phyloP scores from a whole-genome alignment of 2,113 vertebrate species.

The Thryonomys swinderianus region DNA sequence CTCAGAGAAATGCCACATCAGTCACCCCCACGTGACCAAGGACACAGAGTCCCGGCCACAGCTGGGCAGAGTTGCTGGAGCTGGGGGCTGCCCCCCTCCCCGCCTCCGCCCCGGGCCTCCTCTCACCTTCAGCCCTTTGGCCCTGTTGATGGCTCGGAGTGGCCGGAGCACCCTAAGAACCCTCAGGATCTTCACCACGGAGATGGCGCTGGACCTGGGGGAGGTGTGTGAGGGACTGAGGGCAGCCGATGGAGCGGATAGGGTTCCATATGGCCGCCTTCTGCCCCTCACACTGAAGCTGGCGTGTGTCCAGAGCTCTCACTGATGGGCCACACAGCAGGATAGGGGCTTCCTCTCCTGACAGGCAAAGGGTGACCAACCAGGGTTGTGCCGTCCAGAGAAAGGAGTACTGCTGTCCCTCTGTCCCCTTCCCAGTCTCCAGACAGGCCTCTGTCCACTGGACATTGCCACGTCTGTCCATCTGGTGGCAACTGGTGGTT shows the following conservation, averaged over 20 bases:
- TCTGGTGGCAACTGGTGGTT: background rate
- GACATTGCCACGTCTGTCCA: background rate
- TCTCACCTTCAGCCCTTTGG: conserved; percentile 97
- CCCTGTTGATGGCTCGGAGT: conserved; percentile 97
- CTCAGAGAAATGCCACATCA: fast-evolving
- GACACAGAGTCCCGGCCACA: background rate
- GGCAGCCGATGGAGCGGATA: background rate
- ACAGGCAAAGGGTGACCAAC: fast-evolving
- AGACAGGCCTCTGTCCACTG: background rate
- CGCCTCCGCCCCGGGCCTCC: fast-evolving
- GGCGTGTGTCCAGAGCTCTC: fast-evolving
- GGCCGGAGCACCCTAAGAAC: conserved; percentile 97
- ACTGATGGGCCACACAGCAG: background rate
- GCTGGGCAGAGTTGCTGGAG: background rate
- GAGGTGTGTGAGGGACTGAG: background rate
- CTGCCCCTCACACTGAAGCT: background rate
- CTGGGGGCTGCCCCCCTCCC: fast-evolving
- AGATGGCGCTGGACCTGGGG: conserved; percentile 96
- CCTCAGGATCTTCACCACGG: conserved; percentile 98
- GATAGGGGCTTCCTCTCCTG: background rate
- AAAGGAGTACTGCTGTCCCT: no score
- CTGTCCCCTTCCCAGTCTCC: background rate
- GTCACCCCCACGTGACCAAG: fast-evolving
- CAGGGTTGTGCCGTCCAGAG: fast-evolving
- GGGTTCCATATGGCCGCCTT: fast-evolving